Percentiles rank a stretch among this genome's conserved stretches.
Conservation (phyloP, 2,888 invertebrate species). For the Tromatobia lineatoria region DNA sequence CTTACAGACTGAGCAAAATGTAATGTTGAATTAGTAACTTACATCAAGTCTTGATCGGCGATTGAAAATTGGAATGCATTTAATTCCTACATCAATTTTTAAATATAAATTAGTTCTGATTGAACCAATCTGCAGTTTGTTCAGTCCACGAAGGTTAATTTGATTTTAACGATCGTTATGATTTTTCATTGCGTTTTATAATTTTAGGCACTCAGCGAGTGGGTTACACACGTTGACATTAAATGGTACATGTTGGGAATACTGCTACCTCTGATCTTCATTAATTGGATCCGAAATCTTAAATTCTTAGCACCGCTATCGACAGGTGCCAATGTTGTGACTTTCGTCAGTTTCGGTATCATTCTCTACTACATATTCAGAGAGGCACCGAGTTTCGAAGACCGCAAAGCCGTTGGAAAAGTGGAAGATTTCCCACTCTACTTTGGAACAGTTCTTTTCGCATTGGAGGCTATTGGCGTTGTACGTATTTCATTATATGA, state of each 20-base stretch:
- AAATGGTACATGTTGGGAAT: conserved; percentile 89
- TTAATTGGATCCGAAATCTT: conserved; percentile 94
- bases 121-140: too few relatives aligned
- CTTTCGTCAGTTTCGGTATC: conserved; percentile 93
- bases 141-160: conserved; percentile 24
- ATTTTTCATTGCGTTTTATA: conserved; percentile 1
- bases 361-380: conserved; percentile 95
- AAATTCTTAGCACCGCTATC: conserved; percentile 96
- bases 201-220: conserved; percentile 86
- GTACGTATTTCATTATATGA: conserved; percentile 86
- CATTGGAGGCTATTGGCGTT: conserved; percentile 97
- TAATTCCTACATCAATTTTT: too few relatives aligned
- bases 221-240: conserved; percentile 85
- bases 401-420: conserved; percentile 89
- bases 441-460: conserved; percentile 98
- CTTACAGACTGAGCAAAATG: neutral
- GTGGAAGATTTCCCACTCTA: conserved; percentile 93
- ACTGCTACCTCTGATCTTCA: conserved; percentile 89
- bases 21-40: neutral
- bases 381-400: conserved; percentile 89
- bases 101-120: too few relatives aligned
- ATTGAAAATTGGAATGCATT: neutral
- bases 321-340: conserved; percentile 94
- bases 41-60: neutral
- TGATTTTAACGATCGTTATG: neutral